Conservation (phyloP, 2,888 invertebrate genomes). For the Bombyx huttoni region DNA sequence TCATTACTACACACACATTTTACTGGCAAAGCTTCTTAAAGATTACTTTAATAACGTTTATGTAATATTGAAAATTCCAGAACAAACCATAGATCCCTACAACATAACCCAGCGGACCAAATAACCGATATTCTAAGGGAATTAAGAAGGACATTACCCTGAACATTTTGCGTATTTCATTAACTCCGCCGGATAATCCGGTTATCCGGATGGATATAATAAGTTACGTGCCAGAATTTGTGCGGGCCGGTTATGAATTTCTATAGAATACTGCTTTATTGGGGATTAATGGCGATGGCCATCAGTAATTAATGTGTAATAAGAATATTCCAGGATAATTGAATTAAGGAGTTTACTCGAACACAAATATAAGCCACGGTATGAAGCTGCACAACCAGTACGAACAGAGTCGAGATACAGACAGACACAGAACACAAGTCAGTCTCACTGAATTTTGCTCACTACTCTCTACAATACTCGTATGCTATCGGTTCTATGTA, state of each 20-base stretch:
- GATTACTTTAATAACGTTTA: too few relatives aligned
- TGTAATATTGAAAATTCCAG: too few relatives aligned
- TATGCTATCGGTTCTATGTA: too few relatives aligned
- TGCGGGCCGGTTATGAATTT: constrained; percentile 19
- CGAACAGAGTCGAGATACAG: too few relatives aligned
- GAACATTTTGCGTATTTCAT: constrained; percentile 2
- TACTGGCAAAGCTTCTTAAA: too few relatives aligned
- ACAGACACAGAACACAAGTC: too few relatives aligned
- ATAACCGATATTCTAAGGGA: background rate
- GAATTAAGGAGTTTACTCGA: background rate
- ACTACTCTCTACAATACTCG: too few relatives aligned
- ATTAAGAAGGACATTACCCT: constrained; percentile 1
- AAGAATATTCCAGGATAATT: background rate
- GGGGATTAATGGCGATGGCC: constrained; percentile 12
- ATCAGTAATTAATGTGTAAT: constrained; percentile 11
- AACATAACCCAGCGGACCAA: background rate
- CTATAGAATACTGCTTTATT: constrained; percentile 15
- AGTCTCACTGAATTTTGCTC: too few relatives aligned
- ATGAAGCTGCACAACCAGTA: too few relatives aligned
- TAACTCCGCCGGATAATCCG: background rate
- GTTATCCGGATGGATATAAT: constrained; percentile 8
- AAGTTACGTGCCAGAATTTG: constrained; percentile 24
- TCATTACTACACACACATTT: too few relatives aligned
- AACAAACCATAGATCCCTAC: too few relatives aligned
- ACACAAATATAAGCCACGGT: too few relatives aligned